Conservation (phyloP, 2,113 vertebrate genomes). For the Toxotes chatareus region DNA sequence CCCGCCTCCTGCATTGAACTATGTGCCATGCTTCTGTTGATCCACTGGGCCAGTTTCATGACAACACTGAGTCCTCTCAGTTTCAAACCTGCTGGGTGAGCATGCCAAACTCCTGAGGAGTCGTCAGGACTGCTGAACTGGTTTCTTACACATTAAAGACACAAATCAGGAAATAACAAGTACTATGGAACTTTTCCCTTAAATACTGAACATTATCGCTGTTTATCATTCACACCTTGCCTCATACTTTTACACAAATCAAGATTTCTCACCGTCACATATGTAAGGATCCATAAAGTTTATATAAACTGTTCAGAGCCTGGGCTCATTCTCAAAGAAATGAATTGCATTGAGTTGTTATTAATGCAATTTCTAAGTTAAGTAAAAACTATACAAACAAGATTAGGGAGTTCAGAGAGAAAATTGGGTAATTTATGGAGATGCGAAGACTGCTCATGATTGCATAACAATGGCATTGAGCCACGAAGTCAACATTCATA, state of each 20-base stretch:
- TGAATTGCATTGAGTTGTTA: background rate
- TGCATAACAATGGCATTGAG: conserved; percentile 65
- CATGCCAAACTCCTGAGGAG: conserved; percentile 27
- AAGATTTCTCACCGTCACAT: background rate
- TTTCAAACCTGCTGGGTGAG: conserved; percentile 66
- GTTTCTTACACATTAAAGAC: conserved; percentile 45
- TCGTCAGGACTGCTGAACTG: conserved; percentile 56
- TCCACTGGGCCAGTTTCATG: conserved; percentile 46
- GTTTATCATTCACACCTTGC: background rate
- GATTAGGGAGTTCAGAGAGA: conserved; percentile 6
- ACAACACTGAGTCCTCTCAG: conserved; percentile 23
- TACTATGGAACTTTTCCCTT: background rate
- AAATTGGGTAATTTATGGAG: conserved; percentile 20
- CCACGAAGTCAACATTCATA: conserved; percentile 56
- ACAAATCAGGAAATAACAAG: conserved; percentile 8
- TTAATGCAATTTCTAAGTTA: background rate
- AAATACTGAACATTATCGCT: background rate
- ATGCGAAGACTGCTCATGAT: conserved; percentile 33
- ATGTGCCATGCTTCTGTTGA: conserved; percentile 25
- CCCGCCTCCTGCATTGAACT: conserved; percentile 11
- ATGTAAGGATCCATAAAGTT: background rate
- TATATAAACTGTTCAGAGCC: background rate
- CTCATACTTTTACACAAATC: background rate
- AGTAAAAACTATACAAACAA: background rate
- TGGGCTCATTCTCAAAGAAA: background rate